Evolutionary conservation across 1,140 invertebrate species (phyloP), one percentile per base, ranked within the genome.

Genomic region (Drosophila trapezifrons): DNA sequence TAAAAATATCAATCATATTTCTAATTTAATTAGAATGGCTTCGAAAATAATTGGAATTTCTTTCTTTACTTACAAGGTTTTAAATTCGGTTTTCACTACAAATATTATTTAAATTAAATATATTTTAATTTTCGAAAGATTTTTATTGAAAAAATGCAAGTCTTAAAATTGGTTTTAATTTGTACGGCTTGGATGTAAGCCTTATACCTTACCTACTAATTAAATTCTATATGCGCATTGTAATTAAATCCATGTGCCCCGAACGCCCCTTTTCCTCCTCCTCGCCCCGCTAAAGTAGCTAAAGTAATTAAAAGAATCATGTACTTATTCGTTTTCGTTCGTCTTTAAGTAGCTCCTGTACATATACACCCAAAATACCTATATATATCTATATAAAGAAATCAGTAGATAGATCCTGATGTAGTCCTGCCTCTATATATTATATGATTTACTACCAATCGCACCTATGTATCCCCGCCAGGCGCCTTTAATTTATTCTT

Each of bases 241-340:
- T 86, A 86, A 79, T 86, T 82, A 87, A 52, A 60, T 73, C 64
- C 83, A 87, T 86, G 66, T 46, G 43, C 17, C 46, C 46, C 65
- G 7, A 32, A 2, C 35, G 62, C 52, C 45, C 74, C 65, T n/a
- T n/a, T n/a, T 10, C 27, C 29, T 52, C 45, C 22, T 40, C 35
- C 51, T 47, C 22, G 15, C 47, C 42, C 55, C 55, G 52, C 76
- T 79, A 82, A 75, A 65, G 54, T 81, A 80, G 80, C 67, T 84
- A 84, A 78, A 83, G 63, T 70, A 84, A 76, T 83, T 87, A 60
- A 73, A 52, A 78, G 75, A 86, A 87, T 79, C 66, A 71, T 86
- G 83, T 86, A 86, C 83, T 86, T 86, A 86, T 87, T 87, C 64
- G 83, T 86, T 79, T 60, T 78, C 77, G 77, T 81, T 76, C 70